Base-by-base conservation (phyloP, 1,140 invertebrate species). In the Cotesia vestalis region DNA sequence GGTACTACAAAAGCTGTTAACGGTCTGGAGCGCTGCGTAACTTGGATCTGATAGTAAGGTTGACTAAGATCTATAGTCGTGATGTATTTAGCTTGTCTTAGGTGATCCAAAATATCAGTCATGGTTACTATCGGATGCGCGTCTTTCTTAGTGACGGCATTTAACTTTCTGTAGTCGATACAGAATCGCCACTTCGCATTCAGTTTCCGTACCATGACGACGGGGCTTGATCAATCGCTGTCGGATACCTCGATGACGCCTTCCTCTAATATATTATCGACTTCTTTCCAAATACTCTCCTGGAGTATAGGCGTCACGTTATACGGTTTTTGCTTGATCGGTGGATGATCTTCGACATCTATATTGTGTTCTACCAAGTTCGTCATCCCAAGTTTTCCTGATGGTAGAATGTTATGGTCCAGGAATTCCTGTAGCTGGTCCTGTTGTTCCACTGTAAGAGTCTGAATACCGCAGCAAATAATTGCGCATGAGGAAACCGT, bases 11-110 rank as follows among this genome's bases (percentile, higher is more conserved):
- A 17, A 1, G 17, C 0, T 17, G 17, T 17, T 17, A 17, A 17
- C 17, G 17, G 17, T 17, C 17, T 0, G 17, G 17, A 17, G 17
- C 17, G 17, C 17, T 17, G 17, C 59, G 69, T 61, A 34, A 78
- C 53, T 11, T 53, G 61, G 11, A 81, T 78, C 69, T 88, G 82
- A 74, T 78, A 82, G 63, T 78, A 83, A 0, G 78, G 80, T 60
- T 78, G 74, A 62, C 80, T 80, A 4, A 84, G 64, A 69, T 82
- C 79, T 1, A 83, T 8, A 8, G 77, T 77, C 1, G 77, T 75
- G 12, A 83, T 68, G 52, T 72, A 78, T 9, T 71, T 38, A 4
- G 76, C 75, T 4, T 62, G 66, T 6, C 72, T 11, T 46, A 78
- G 60, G 9, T 74, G 63, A 64, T 66, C 67, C 20, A 80, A 64